Percentiles rank a stretch among this genome's conserved stretches.
phyloP scores from a whole-genome alignment of 2,113 vertebrate genomes.

The Pogonocichla stellata region DNA sequence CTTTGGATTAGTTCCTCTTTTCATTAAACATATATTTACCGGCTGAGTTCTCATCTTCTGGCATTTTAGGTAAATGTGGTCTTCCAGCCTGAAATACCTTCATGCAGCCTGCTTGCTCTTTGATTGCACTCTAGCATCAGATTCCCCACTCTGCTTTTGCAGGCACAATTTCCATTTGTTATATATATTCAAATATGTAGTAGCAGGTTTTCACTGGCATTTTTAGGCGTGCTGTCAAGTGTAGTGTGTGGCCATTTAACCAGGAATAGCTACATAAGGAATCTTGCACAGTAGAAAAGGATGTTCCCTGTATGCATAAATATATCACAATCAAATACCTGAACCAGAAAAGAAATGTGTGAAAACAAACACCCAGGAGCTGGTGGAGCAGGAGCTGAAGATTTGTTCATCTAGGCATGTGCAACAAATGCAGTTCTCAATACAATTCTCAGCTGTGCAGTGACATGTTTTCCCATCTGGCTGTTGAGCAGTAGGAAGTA shows the following conservation, averaged over 20 bases:
- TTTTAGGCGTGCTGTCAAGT: not conserved
- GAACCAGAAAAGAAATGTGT: not conserved
- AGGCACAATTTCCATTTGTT: not conserved
- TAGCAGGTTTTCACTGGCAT: not conserved
- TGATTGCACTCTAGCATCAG: not conserved
- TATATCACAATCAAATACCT: not conserved
- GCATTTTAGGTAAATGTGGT: not conserved
- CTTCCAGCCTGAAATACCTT: not conserved
- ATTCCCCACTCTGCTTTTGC: not conserved
- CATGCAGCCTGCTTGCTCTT: not conserved
- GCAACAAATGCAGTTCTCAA: not conserved
- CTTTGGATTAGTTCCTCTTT: not conserved
- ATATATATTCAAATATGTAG: not conserved
- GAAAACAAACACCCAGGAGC: not conserved
- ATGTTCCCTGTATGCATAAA: not conserved
- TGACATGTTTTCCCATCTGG: not conserved
- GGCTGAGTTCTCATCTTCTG: not conserved
- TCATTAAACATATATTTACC: not conserved
- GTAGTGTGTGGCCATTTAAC: not conserved
- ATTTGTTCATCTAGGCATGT: not conserved
- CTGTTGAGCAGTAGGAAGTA: not conserved
- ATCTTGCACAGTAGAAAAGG: not conserved
- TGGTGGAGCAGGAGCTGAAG: not conserved
- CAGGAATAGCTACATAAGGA: not conserved
- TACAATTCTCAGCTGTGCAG: not conserved